phyloP scores from a whole-genome alignment of 2,888 invertebrate genomes.

The Notocelia uddmanniana region DNA sequence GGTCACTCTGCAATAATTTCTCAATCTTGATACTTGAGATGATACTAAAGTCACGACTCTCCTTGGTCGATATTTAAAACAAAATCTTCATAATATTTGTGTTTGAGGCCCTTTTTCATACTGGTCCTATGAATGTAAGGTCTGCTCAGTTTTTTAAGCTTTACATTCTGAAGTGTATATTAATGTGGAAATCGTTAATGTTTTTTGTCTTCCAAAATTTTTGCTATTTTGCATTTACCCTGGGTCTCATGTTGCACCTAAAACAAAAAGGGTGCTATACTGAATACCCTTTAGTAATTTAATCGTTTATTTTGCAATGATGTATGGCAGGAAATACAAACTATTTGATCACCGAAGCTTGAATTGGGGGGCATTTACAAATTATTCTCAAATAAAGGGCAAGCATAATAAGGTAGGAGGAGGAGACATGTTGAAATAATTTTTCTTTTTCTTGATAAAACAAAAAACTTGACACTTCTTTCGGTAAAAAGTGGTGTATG shows the following conservation, averaged over 20 bases:
- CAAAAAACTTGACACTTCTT: too few relatives aligned
- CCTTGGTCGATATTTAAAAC: constrained; percentile 18
- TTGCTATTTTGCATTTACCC: constrained; percentile 11
- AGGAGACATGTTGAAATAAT: too few relatives aligned
- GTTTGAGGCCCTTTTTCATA: constrained; percentile 9
- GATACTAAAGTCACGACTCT: constrained; percentile 9
- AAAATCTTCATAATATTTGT: constrained; percentile 1
- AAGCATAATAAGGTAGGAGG: too few relatives aligned
- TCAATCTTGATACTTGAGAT: constrained; percentile 15
- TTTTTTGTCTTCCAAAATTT: constrained; percentile 12
- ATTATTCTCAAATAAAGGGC: too few relatives aligned
- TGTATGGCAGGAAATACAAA: too few relatives aligned
- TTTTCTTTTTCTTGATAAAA: too few relatives aligned
- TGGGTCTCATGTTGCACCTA: constrained; percentile 31
- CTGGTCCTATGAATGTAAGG: background rate
- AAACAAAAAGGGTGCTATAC: constrained; percentile 66
- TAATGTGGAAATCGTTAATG: constrained; percentile 1
- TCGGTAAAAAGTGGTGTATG: constrained; percentile 43
- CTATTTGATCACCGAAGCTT: too few relatives aligned
- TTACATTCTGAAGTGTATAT: background rate
- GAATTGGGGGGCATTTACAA: too few relatives aligned
- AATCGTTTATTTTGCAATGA: too few relatives aligned
- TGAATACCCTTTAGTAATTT: too few relatives aligned
- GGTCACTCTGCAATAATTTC: constrained; percentile 30
- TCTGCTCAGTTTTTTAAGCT: constrained; percentile 24